These are phyloP conservation scores for Cephalotes varians DNA, from an alignment of 2,888 invertebrate species.

Conservation along the genomic window DNA sequence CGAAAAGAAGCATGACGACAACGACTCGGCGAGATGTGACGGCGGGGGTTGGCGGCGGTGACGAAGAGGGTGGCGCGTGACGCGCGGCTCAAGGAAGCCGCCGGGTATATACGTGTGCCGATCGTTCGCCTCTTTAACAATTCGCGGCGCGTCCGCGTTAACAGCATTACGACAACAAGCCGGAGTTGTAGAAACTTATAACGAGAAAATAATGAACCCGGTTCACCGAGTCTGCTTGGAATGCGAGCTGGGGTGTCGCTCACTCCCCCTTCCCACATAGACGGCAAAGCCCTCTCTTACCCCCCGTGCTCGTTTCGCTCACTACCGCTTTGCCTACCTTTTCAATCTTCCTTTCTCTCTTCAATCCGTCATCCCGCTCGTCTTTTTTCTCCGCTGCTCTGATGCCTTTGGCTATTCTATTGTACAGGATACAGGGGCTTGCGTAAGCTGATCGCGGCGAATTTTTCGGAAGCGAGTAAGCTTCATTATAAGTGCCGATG, in stretches of 20 bases:
- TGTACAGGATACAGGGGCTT: constrained; percentile 30
- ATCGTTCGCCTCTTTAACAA: constrained; percentile 82
- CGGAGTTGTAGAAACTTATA: constrained; percentile 85
- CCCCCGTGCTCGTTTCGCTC: constrained; percentile 54
- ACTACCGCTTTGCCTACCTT: constrained; percentile 34
- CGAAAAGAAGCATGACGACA: constrained; percentile 35
- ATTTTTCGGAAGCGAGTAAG: constrained; percentile 5
- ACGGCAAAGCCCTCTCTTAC: constrained; percentile 60
- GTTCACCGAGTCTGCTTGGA: constrained; percentile 84
- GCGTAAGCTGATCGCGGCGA: constrained; percentile 10
- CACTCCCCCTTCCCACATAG: constrained; percentile 25
- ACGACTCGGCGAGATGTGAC: constrained; percentile 24
- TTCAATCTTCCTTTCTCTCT: constrained; percentile 52
- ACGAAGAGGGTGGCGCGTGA: constrained; percentile 52
- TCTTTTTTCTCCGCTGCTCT: constrained; percentile 33
- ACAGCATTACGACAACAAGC: constrained; percentile 85
- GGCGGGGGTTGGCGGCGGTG: constrained; percentile 8
- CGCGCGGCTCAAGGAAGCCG: constrained; percentile 62
- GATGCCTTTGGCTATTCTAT: constrained; percentile 31
- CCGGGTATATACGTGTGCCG: constrained; percentile 70
- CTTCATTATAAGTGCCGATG: not conserved
- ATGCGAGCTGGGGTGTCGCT: constrained; percentile 80
- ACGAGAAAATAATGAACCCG: constrained; percentile 85
- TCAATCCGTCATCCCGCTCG: not conserved
- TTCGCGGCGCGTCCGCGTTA: constrained; percentile 84